A percentile compares a stretch with the other conserved stretches of the same genome.
phyloP scores from a whole-genome alignment of 2,113 vertebrate species.

The Hymenochirus boettgeri region DNA sequence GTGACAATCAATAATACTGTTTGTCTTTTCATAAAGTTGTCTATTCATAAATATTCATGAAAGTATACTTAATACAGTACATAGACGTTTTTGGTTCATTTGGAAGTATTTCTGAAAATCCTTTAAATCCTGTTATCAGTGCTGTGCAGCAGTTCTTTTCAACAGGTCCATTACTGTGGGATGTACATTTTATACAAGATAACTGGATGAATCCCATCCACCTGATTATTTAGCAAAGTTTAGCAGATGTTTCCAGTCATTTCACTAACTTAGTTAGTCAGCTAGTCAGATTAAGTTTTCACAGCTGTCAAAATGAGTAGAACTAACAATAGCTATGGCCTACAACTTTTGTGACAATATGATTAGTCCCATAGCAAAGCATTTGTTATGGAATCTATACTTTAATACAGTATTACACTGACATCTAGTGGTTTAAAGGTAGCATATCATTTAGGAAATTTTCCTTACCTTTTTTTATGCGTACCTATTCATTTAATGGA shows the following conservation, averaged over 20 bases:
- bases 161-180: neutral
- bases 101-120: too few relatives aligned
- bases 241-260: slow-evolving; percentile 30
- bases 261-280: slow-evolving; percentile 20
- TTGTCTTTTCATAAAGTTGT: too few relatives aligned
- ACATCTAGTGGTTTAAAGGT: slow-evolving; percentile 34
- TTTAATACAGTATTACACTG: slow-evolving; percentile 8
- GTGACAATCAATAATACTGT: too few relatives aligned
- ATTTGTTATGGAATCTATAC: neutral
- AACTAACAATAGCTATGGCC: slow-evolving; percentile 9
- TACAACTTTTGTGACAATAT: slow-evolving; percentile 16
- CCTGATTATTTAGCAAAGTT: slow-evolving; percentile 17
- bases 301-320: slow-evolving; percentile 24
- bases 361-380: slow-evolving; percentile 5
- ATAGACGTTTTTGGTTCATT: too few relatives aligned
- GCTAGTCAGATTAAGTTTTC: slow-evolving; percentile 32
- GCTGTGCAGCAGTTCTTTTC: too few relatives aligned
- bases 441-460: too few relatives aligned
- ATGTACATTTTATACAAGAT: neutral
- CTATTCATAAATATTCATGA: too few relatives aligned
- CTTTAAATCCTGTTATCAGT: too few relatives aligned
- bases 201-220: too few relatives aligned
- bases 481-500: too few relatives aligned
- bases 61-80: too few relatives aligned
- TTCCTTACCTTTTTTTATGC: too few relatives aligned